phyloP scores from a whole-genome alignment of 2,797 vertebrate genomes.

The Hydrophis major region DNA sequence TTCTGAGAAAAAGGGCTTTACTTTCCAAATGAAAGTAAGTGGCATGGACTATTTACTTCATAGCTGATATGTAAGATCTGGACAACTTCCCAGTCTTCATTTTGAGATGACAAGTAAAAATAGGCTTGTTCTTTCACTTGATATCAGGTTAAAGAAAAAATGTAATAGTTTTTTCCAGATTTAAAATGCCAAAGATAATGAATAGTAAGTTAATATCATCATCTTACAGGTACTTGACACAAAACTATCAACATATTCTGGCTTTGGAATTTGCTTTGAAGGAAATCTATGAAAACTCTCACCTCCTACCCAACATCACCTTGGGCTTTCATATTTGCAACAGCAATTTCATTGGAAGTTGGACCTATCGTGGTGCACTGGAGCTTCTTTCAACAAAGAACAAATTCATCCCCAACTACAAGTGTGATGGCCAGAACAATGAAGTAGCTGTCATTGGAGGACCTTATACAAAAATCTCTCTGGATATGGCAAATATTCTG shows the following conservation, averaged over 20 bases:
- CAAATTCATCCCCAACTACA: background rate
- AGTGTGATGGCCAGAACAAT: background rate
- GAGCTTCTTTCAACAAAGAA: background rate
- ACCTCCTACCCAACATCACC: background rate
- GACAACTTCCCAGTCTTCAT: background rate
- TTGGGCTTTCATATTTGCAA: background rate
- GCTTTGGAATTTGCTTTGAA: background rate
- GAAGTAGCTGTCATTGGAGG: too few species aligned
- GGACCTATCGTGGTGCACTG: background rate
- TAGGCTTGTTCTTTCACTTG: background rate
- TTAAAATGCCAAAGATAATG: background rate
- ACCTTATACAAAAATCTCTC: too few species aligned
- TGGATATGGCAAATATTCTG: background rate
- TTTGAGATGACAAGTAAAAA: background rate
- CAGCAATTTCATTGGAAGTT: background rate
- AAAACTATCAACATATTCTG: background rate
- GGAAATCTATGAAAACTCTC: background rate
- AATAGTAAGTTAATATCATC: background rate
- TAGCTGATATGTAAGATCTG: background rate
- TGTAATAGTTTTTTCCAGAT: background rate
- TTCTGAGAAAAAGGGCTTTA: background rate
- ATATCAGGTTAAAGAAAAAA: background rate
- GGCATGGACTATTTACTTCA: background rate
- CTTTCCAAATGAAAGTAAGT: too few species aligned
- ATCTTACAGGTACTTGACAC: background rate